Conservation (phyloP, 1,140 invertebrate genomes). For the Bathynomus jamesi region DNA sequence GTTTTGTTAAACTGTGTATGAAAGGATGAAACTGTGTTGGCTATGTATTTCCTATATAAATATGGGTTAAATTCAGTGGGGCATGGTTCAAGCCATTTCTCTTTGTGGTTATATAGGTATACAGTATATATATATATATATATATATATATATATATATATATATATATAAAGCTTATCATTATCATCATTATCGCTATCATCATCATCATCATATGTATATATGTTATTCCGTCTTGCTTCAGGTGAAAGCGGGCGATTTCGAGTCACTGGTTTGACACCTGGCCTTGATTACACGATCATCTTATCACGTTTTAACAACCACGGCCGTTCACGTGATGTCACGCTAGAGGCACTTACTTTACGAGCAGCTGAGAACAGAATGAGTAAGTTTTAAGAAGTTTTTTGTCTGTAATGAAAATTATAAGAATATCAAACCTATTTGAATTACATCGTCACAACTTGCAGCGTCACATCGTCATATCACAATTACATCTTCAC, state of each 20-base stretch:
- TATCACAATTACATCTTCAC: too few relatives aligned
- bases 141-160: slow-evolving; percentile 2
- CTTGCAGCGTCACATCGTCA: too few relatives aligned
- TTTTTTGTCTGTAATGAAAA: too few relatives aligned
- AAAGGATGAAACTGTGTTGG: too few relatives aligned
- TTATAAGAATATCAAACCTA: too few relatives aligned
- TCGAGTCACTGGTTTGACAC: slow-evolving; percentile 3
- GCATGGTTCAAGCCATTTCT: too few relatives aligned
- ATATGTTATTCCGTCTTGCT: not conserved
- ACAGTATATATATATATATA: not conserved
- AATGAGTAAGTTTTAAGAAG: slow-evolving; percentile 12
- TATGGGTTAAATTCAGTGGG: too few relatives aligned
- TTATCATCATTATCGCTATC: not conserved
- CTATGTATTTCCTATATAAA: too few relatives aligned
- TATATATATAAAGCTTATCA: slow-evolving; percentile 3
- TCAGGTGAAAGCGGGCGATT: slow-evolving; percentile 1
- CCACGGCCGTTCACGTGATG: not conserved
- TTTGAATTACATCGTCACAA: too few relatives aligned
- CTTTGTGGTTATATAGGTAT: not conserved
- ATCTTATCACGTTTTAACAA: slow-evolving; percentile 1
- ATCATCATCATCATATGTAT: not conserved
- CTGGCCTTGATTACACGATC: slow-evolving; percentile 11
- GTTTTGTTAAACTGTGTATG: too few relatives aligned
- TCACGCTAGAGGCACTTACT: slow-evolving; percentile 9
- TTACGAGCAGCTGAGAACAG: slow-evolving; percentile 13